Evolutionary conservation across 1,140 invertebrate genomes (phyloP), one percentile per base, ranked within the genome.

Genomic region (Harpegnathos saltator): DNA sequence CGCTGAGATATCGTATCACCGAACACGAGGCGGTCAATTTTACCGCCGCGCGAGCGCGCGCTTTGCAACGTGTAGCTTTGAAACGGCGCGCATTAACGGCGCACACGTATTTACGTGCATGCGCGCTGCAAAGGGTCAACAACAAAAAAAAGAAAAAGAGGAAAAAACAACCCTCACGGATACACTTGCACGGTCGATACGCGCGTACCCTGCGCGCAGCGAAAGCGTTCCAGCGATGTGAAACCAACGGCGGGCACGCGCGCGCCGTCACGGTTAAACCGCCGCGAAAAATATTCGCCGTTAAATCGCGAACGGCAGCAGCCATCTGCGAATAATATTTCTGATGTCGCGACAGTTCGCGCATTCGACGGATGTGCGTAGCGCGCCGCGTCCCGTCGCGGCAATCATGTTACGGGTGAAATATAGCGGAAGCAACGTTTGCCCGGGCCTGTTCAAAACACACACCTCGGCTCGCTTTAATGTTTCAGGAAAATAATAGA

Each of bases 311-410:
- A 77, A 83, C 50, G 44, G 29, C 38, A 62, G 26, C 59, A 62
- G 26, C 59, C 72, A 63, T 68, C 52, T 77, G 38, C 33, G 59
- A 68, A 83, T 82, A 74, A 74, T 83, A 65, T 83, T 77, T 66
- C 71, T 58, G 78, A 82, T 63, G 33, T 33, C 33, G n/a, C 38
- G 61, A 61, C 73, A 54, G 24, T 54, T 29, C 52, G 50, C 24
- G 38, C 44, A 65, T 75, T 48, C 66, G 78, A 59, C 26, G 33
- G 69, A 61, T 82, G 44, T 38, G 29, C 61, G 12, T 44, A 62
- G 15, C 44, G 22, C 44, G 75, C 54, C 44, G 56, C 63, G 44
- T 29, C 29, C 29, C 75, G 48, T 58, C 33, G 29, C n/a, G 52
- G n/a, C 33, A 58, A 54, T n/a, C 62, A 59, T 56, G 52, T 59